These are phyloP conservation scores for Pseudocheirus occidentalis DNA, from an alignment of 2,797 vertebrate species.

Conservation along the genomic window DNA sequence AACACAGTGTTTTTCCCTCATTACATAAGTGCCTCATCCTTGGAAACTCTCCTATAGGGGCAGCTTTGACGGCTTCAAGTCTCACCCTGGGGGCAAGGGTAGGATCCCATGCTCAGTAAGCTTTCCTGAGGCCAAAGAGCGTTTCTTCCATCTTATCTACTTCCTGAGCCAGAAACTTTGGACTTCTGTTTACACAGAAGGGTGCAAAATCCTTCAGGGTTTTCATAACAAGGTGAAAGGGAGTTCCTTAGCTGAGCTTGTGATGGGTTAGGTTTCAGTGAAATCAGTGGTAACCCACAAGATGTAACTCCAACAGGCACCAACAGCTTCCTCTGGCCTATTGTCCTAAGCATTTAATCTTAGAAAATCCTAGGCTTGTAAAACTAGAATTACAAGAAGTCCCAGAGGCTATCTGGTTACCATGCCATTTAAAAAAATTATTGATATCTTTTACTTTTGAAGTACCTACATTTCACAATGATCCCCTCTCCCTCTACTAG, in stretches of 20 bases:
- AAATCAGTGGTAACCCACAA: neutral
- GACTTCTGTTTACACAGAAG: neutral
- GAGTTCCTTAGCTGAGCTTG: neutral
- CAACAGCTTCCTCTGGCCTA: neutral
- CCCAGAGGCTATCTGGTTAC: neutral
- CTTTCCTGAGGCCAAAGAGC: neutral
- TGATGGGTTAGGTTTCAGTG: neutral
- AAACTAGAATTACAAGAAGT: neutral
- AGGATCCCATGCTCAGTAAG: neutral
- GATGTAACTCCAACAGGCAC: neutral
- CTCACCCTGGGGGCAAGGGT: neutral
- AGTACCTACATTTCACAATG: neutral
- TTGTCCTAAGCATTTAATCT: neutral
- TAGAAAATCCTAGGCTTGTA: neutral
- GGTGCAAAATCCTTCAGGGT: neutral
- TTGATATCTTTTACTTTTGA: neutral
- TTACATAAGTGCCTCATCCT: neutral
- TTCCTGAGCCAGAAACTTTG: neutral
- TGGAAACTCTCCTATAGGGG: neutral
- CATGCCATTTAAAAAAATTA: neutral
- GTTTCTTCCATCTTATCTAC: neutral
- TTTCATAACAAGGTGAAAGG: neutral
- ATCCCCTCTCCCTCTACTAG: neutral
- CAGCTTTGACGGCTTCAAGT: neutral
- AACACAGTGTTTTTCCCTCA: neutral